These are phyloP conservation scores for Alethe castanea DNA, from an alignment of 2,113 vertebrate species.

Conservation along the genomic window DNA sequence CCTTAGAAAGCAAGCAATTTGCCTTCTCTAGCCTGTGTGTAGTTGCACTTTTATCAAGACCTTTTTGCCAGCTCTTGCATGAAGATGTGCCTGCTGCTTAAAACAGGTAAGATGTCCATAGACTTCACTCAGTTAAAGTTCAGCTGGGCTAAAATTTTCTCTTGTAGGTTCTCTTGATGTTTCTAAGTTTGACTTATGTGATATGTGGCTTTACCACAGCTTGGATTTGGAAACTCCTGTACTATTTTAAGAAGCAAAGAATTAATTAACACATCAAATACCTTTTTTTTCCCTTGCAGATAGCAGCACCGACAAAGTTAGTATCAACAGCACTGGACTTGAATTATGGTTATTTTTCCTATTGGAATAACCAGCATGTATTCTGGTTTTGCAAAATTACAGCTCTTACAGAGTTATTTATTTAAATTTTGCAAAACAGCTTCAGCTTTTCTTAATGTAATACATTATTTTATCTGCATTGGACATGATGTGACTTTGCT, in stretches of 20 bases:
- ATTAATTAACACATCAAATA: slow-evolving; percentile 62
- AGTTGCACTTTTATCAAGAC: not conserved
- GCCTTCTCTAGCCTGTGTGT: not conserved
- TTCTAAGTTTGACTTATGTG: not conserved
- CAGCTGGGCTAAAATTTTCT: not conserved
- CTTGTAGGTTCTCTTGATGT: slow-evolving; percentile 42
- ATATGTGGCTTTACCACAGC: not conserved
- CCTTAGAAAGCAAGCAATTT: not conserved
- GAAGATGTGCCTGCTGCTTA: slow-evolving; percentile 68
- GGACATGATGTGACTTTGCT: slow-evolving; percentile 60
- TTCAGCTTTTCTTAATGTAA: slow-evolving; percentile 36
- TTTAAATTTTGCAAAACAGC: slow-evolving; percentile 68
- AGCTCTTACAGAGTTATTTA: not conserved
- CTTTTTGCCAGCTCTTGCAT: slow-evolving; percentile 59
- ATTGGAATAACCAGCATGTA: slow-evolving; percentile 75
- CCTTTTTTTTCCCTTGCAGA: slow-evolving; percentile 73
- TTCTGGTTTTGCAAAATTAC: slow-evolving; percentile 68
- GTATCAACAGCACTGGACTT: slow-evolving; percentile 70
- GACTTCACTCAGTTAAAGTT: not conserved
- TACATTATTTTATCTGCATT: slow-evolving; percentile 56
- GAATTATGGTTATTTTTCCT: slow-evolving; percentile 66
- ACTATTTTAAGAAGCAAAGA: not conserved
- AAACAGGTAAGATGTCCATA: slow-evolving; percentile 55
- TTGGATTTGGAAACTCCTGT: slow-evolving; percentile 34
- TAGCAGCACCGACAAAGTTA: slow-evolving; percentile 78